These are phyloP conservation scores for Lottia gigantea DNA, from an alignment of 2,888 invertebrate genomes.

Conservation along the genomic window DNA sequence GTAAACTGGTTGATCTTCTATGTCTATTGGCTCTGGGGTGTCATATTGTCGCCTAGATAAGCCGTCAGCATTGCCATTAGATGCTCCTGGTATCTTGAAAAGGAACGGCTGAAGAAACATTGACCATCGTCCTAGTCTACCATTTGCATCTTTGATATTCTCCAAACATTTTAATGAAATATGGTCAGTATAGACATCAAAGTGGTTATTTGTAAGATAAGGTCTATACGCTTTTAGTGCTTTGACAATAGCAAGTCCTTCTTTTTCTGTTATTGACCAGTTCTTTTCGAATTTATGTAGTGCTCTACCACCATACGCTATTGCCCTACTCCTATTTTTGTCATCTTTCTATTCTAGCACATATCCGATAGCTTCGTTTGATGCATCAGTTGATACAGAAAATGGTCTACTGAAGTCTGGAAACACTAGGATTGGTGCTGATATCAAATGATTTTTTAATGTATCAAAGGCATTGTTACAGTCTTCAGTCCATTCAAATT, in stretches of 20 bases:
- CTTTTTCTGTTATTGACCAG: constrained; percentile 32
- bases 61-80: constrained; percentile 25
- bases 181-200: constrained; percentile 38
- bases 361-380: constrained; percentile 26
- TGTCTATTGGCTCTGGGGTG: neutral
- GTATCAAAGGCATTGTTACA: constrained; percentile 26
- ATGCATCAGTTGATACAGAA: constrained; percentile 29
- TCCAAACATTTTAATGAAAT: constrained; percentile 32
- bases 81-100: constrained; percentile 21
- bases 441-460: constrained; percentile 23
- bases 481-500: constrained; percentile 32
- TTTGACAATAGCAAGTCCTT: constrained; percentile 34
- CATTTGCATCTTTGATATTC: constrained; percentile 27
- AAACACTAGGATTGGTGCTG: constrained; percentile 31
- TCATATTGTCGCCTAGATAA: constrained; percentile 28
- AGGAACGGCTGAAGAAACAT: constrained; percentile 18
- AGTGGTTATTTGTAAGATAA: constrained; percentile 31
- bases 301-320: constrained; percentile 35
- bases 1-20: neutral
- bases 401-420: constrained; percentile 33
- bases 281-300: constrained; percentile 28
- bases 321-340: neutral
- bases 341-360: constrained; percentile 29
- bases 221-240: constrained; percentile 33
- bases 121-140: constrained; percentile 30